phyloP scores from a whole-genome alignment of 2,888 invertebrate species.

The Scaptodrosophila latifasciaeformis region DNA sequence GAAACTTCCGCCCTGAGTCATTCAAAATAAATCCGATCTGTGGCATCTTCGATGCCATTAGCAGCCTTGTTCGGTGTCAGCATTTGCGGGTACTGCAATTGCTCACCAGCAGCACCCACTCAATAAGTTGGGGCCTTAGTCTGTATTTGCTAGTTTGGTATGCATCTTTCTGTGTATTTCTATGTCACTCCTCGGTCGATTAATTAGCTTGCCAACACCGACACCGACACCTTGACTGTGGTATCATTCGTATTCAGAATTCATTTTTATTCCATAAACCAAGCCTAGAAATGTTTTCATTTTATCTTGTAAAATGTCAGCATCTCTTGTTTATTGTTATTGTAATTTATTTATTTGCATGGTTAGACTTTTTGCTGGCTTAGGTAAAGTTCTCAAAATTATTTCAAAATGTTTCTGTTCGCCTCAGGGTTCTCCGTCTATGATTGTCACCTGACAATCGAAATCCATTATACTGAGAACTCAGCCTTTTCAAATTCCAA shows the following conservation, averaged over 20 bases:
- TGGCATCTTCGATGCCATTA: not conserved
- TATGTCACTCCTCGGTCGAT: not conserved
- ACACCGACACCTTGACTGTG: no score
- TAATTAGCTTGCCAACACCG: conserved; percentile 1
- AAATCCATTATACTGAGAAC: not conserved
- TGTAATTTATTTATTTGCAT: conserved; percentile 37
- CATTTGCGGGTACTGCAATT: no score
- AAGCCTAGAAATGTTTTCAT: conserved; percentile 61
- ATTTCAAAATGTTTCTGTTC: conserved; percentile 1
- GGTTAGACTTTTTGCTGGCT: conserved; percentile 10
- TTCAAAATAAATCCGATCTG: not conserved
- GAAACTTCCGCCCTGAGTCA: no score
- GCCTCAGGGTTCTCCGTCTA: conserved; percentile 13
- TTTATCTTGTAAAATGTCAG: conserved; percentile 62
- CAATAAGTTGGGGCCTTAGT: no score
- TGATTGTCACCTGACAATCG: conserved; percentile 9
- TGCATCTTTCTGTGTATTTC: not conserved
- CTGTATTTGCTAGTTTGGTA: no score
- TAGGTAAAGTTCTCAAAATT: not conserved
- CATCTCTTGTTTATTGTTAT: conserved; percentile 41
- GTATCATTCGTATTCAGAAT: conserved; percentile 25
- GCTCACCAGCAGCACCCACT: no score
- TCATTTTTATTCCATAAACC: conserved; percentile 24
- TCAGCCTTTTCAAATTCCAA: conserved; percentile 16
- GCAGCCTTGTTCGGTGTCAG: not conserved